Base-by-base conservation (phyloP, 2,113 vertebrate genomes). In the Lagenorhynchus albirostris region DNA sequence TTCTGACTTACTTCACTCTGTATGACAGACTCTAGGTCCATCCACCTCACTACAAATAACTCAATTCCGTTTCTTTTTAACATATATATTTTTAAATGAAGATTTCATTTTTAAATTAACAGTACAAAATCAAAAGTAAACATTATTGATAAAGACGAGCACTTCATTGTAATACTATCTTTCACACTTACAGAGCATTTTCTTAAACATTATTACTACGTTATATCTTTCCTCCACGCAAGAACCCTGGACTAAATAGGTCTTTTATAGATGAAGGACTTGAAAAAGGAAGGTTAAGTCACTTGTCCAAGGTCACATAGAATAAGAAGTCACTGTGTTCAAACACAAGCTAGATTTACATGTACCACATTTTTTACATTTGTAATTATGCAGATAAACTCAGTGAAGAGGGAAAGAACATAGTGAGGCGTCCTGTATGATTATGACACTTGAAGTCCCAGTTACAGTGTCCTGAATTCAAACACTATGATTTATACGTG, bases 61-160 rank as follows among this genome's bases (percentile, higher is more conserved):
- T 53, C 50, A 53, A 17, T 53, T 17, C 15, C 15, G 1, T 53
- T 53, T 53, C 50, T 60, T 23, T 60, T 60, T 60, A 82, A 80
- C 15, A 73, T 2, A 38, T 36, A 77, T 65, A 62, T 63, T 73
- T 88, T 38, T 20, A 71, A 31, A 31, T 21, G 33, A 83, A 17
- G 47, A 44, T 89, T 95, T 96, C 6, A 62, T 44, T 71, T 89
- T 95, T 67, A 74, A 92, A 29, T 91, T 84, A 92, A 67, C n/a
- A 80, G 55, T 80, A 70, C 9, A 68, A 94, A 93, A 89, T 25
- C 20, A 80, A 93, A 96, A 73, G 29, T 67, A 67, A 94, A 62
- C n/a, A 41, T 26, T 60, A 79, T 68, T 95, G 33, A 89, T 55
- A 89, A 65, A 80, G 21, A 82, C 44, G 8, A 92, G 1, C 29